phyloP scores from a whole-genome alignment of 1,140 invertebrate species.

The Dinothrombium tinctorium region DNA sequence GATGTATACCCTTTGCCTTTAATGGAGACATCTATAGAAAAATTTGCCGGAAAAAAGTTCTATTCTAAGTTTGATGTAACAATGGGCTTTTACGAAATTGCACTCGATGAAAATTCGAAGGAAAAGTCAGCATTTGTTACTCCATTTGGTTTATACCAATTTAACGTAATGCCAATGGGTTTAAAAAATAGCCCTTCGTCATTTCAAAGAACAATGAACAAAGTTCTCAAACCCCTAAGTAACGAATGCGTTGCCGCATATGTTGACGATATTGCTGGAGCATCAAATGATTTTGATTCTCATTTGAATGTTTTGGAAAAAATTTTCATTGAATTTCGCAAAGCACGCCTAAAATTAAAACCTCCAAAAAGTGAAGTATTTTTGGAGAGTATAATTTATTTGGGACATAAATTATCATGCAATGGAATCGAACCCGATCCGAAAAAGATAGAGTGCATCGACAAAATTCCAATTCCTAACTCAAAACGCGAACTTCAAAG shows the following conservation, averaged over 20 bases:
- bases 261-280: constrained; percentile 7
- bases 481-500: neutral
- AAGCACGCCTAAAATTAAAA: constrained; percentile 12
- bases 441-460: neutral
- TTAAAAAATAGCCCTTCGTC: constrained; percentile 13
- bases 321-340: neutral
- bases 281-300: constrained; percentile 7
- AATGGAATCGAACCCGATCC: constrained; percentile 9
- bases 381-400: neutral
- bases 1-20: constrained; percentile 27
- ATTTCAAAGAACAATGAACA: constrained; percentile 17
- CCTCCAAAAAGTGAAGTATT: constrained; percentile 8
- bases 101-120: constrained; percentile 17
- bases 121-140: constrained; percentile 23
- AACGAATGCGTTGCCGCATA: neutral
- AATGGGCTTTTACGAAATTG: constrained; percentile 24
- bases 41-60: constrained; percentile 18
- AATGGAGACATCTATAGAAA: constrained; percentile 21
- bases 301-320: constrained; percentile 1
- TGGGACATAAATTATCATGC: constrained; percentile 17
- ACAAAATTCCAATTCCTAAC: neutral
- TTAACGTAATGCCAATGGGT: constrained; percentile 15
- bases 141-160: constrained; percentile 12
- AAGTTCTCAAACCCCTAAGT: constrained; percentile 6
- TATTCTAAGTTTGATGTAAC: constrained; percentile 24